Evolutionary conservation across 2,888 invertebrate species (phyloP).

Genomic region (Tortrix viridana): DNA sequence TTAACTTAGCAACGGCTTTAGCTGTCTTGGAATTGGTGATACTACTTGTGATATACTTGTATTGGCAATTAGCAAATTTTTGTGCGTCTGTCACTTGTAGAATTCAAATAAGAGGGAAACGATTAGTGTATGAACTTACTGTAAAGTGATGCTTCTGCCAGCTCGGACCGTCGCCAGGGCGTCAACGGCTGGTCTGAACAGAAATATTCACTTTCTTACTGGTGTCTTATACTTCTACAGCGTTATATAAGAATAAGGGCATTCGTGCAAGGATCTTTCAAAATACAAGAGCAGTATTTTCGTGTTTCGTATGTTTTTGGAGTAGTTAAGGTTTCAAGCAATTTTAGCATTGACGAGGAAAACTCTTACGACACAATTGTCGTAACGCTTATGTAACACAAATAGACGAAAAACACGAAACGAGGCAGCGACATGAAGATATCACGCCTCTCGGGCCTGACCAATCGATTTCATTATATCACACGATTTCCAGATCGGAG

Average conservation of each 20-base stretch:
- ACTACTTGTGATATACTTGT: too few relatives aligned
- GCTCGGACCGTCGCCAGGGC: slow-evolving; percentile 37
- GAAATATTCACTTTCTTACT: slow-evolving; percentile 34
- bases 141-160: slow-evolving; percentile 34
- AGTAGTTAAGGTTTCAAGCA: background rate
- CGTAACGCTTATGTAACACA: slow-evolving; percentile 27
- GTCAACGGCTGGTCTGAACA: slow-evolving; percentile 38
- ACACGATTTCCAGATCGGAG: slow-evolving; percentile 67
- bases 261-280: too few relatives aligned
- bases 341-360: slow-evolving; percentile 2
- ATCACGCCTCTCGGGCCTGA: slow-evolving; percentile 37
- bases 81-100: background rate
- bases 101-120: background rate
- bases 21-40: too few relatives aligned
- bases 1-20: too few relatives aligned
- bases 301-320: background rate
- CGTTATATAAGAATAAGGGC: background rate
- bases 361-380: slow-evolving; percentile 19
- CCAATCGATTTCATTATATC: slow-evolving; percentile 59
- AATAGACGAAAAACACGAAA: slow-evolving; percentile 31
- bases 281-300: background rate
- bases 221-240: slow-evolving; percentile 8
- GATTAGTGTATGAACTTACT: slow-evolving; percentile 29
- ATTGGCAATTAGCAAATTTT: background rate
- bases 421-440: slow-evolving; percentile 32